Evolutionary conservation across 2,797 vertebrate genomes (phyloP).

Genomic region (Neoniphon sammara): DNA sequence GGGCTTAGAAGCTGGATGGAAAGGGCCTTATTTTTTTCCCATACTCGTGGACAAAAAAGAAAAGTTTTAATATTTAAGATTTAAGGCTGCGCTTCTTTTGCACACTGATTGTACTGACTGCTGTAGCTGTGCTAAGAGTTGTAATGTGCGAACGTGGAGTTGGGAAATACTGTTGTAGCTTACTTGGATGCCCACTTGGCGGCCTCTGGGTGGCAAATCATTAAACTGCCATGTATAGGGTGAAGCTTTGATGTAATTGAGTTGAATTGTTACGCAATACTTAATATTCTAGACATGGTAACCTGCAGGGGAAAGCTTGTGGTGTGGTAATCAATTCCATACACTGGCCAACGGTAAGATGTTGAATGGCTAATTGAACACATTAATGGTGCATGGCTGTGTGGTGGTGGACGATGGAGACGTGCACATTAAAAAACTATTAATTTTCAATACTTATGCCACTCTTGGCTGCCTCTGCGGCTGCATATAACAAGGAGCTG

Average conservation of each 20-base stretch:
- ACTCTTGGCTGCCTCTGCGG: constrained; percentile 77
- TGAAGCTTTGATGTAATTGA: constrained; percentile 58
- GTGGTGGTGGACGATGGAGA: constrained; percentile 75
- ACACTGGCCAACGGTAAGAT: constrained; percentile 75
- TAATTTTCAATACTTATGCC: constrained; percentile 84
- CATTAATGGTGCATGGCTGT: constrained; percentile 83
- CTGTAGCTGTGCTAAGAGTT: constrained; percentile 20
- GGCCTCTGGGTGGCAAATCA: constrained; percentile 40
- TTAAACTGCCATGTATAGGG: constrained; percentile 48
- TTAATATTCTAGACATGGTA: constrained; percentile 75
- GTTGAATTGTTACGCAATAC: constrained; percentile 44
- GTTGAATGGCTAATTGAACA: constrained; percentile 83
- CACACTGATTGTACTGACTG: constrained; percentile 48
- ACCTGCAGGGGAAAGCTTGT: constrained; percentile 67
- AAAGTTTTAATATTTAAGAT: constrained; percentile 57
- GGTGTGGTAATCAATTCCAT: constrained; percentile 80
- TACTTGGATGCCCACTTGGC: constrained; percentile 39
- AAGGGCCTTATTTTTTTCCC: constrained; percentile 50
- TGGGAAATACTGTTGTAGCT: constrained; percentile 16
- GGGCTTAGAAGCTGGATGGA: constrained; percentile 58
- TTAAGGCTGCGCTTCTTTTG: constrained; percentile 44
- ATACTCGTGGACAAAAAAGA: constrained; percentile 49
- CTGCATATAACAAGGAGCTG: constrained; percentile 80
- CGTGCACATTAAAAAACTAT: constrained; percentile 85
- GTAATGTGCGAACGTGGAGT: constrained; percentile 7